These are phyloP conservation scores for Microcebus griseorufus DNA, from an alignment of 2,113 vertebrate species.

Conservation along the genomic window DNA sequence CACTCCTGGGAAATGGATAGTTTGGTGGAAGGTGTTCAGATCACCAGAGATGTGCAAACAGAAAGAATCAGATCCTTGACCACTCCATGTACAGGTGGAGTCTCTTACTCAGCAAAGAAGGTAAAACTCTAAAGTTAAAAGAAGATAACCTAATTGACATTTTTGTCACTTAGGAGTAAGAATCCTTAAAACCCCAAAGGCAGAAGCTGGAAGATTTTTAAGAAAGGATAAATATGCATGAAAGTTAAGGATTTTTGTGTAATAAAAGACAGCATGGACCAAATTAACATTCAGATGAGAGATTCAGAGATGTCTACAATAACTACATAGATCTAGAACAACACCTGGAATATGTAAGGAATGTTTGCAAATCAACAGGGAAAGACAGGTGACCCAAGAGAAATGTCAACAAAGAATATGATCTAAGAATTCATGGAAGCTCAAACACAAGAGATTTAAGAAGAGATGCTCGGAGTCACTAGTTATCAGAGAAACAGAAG, in stretches of 20 bases:
- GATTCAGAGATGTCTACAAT: background rate
- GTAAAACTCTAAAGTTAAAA: background rate
- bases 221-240: background rate
- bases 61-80: background rate
- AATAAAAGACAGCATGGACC: background rate
- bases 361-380: background rate
- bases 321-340: background rate
- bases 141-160: background rate
- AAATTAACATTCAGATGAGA: background rate
- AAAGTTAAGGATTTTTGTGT: background rate
- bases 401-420: background rate
- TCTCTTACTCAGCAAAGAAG: background rate
- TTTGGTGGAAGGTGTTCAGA: background rate
- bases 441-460: background rate
- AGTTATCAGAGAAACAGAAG: background rate
- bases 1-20: background rate
- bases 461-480: background rate
- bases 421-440: background rate
- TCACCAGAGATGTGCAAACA: background rate
- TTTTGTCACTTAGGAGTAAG: background rate
- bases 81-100: background rate
- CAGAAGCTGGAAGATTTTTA: background rate
- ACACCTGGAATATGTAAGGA: background rate
- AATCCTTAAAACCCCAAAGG: constrained; percentile 2
- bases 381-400: background rate